Evolutionary conservation across 2,888 invertebrate species (phyloP), one percentile per base, ranked within the genome.

Genomic region (Acanthosepion lycidas): DNA sequence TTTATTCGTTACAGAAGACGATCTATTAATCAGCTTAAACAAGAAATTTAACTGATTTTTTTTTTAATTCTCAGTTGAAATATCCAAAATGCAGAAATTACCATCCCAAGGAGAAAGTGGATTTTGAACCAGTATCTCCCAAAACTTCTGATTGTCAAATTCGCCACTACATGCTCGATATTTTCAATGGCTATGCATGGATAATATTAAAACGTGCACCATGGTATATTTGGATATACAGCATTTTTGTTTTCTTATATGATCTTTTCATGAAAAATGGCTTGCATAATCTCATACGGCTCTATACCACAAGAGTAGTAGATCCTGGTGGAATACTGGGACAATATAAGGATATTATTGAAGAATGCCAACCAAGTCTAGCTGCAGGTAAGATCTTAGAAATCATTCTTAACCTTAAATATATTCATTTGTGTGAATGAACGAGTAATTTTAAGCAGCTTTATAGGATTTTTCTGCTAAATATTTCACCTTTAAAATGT

Each of bases 301-400:
- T 96, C 23, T 96, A 96, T 95, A 96, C 96, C 8, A 93, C 94
- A 53, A 95, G 96, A 28, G 95, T 96, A 8, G 94, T 96, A n/a
- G 96, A 96, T 94, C 91, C 94, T 78, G 93, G 92, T 1, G 96
- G 96, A 18, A 94, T 97, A 49, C 94, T 95, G 23, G 96, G 96
- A 23, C 96, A 96, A 95, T 97, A 97, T 94, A 95, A 95, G 55
- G 96, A 96, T 94, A 96, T 96, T 91, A 94, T 96, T 59, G 95
- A 95, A 42, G 94, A 96, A 94, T 96, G 96, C 94, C 96, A 96
- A 93, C 95, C 95, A 92, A 94, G 96, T 49, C 96, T 97, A 28
- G 96, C 96, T 95, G 95, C 96, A 95, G 96, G 97, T 97, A 95
- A 51, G 95, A 94, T 92, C 55, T 91, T 26, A 49, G n/a, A 53